Conservation (phyloP, 2,113 vertebrate species). For the Lepisosteus oculatus region DNA sequence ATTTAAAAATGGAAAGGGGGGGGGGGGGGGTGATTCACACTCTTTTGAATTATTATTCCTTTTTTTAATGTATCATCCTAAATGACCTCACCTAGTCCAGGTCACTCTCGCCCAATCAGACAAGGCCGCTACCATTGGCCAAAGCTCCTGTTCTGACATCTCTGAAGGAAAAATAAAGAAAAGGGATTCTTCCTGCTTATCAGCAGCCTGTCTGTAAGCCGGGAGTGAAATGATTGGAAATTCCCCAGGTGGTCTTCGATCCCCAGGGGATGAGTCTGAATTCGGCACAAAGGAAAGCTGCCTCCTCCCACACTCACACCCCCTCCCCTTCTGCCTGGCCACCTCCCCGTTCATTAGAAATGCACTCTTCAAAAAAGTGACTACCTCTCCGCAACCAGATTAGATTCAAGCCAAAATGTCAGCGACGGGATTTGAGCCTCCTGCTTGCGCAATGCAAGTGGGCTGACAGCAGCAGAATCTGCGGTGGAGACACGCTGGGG, state of each 20-base stretch:
- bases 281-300: not conserved
- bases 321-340: not conserved
- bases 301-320: not conserved
- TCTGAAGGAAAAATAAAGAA: not conserved
- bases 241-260: conserved; percentile 13
- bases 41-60: too few relatives aligned
- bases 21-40: too few relatives aligned
- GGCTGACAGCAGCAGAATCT: not conserved
- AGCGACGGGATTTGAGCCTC: not conserved
- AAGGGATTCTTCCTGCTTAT: not conserved
- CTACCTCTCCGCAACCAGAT: not conserved
- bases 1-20: too few relatives aligned
- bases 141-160: not conserved
- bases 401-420: conserved; percentile 4
- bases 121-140: not conserved
- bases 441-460: not conserved
- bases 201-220: conserved; percentile 6
- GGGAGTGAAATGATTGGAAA: conserved; percentile 1
- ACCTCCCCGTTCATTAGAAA: not conserved
- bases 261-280: not conserved
- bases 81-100: too few relatives aligned
- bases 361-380: not conserved
- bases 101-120: not conserved
- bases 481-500: not conserved
- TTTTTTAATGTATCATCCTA: too few relatives aligned